A percentile compares a stretch with the other conserved stretches of the same genome.
Conservation (phyloP, 1,140 invertebrate genomes). For the Lepidurus couesii region DNA sequence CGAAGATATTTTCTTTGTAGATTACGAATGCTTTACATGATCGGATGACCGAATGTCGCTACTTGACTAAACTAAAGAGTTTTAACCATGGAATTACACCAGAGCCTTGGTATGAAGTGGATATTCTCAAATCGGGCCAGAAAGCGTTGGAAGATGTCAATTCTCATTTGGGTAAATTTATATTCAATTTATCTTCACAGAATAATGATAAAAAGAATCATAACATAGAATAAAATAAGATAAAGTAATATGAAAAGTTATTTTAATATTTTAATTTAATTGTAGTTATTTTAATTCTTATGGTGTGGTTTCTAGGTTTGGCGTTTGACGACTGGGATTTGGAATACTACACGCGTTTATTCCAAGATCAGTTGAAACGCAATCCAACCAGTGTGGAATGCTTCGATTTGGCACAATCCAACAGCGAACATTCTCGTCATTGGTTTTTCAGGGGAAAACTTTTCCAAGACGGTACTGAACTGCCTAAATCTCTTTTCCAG, state of each 20-base stretch:
- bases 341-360: slow-evolving; percentile 76
- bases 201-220: too few relatives aligned
- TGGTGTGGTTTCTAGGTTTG: slow-evolving; percentile 52
- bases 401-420: slow-evolving; percentile 97
- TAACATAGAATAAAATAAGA: too few relatives aligned
- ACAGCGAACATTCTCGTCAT: slow-evolving; percentile 87
- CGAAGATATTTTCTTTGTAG: slow-evolving; percentile 50
- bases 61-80: slow-evolving; percentile 59
- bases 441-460: slow-evolving; percentile 90
- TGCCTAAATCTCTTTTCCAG: slow-evolving; percentile 76
- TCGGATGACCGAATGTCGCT: slow-evolving; percentile 76
- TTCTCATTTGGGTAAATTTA: slow-evolving; percentile 61
- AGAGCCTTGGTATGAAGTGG: slow-evolving; percentile 73
- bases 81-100: slow-evolving; percentile 59
- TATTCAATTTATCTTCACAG: not conserved
- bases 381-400: slow-evolving; percentile 97
- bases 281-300: not conserved
- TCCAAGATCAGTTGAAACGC: slow-evolving; percentile 61
- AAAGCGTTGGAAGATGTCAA: slow-evolving; percentile 77
- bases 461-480: slow-evolving; percentile 71
- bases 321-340: slow-evolving; percentile 85
- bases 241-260: too few relatives aligned
- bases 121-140: slow-evolving; percentile 68
- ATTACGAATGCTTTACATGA: slow-evolving; percentile 66
- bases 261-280: not conserved